These are phyloP conservation scores for Drosophila falleni DNA, from an alignment of 2,888 invertebrate species.

Conservation along the genomic window DNA sequence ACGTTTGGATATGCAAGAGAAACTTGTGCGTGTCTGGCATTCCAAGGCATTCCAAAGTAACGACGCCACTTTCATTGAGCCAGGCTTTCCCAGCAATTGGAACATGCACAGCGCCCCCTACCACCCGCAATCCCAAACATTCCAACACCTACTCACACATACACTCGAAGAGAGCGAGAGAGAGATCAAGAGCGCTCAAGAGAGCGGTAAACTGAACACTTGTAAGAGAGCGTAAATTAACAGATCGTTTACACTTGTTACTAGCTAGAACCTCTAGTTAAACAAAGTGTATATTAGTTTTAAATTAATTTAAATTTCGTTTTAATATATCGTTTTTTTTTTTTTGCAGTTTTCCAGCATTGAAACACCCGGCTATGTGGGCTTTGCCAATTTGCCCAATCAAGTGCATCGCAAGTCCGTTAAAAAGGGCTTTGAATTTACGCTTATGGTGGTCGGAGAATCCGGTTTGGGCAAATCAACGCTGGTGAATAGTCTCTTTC, in stretches of 20 bases:
- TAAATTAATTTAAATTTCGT: not conserved
- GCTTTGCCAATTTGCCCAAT: constrained; percentile 95
- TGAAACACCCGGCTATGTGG: constrained; percentile 93
- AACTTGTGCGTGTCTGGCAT: constrained; percentile 61
- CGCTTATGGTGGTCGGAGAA: constrained; percentile 97
- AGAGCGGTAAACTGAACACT: not conserved
- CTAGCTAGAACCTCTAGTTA: not conserved
- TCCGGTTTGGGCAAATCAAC: constrained; percentile 98
- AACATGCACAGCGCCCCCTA: not conserved
- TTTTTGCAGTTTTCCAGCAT: constrained; percentile 90
- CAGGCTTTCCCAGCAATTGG: constrained; percentile 23
- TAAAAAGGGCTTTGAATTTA: constrained; percentile 99
- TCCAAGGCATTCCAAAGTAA: constrained; percentile 31
- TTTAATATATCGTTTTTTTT: constrained; percentile 48
- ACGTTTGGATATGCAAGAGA: constrained; percentile 47
- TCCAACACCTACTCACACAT: not conserved
- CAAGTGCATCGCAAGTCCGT: constrained; percentile 99
- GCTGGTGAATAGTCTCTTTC: constrained; percentile 96
- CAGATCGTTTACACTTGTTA: not conserved
- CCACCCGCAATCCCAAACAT: not conserved
- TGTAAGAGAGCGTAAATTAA: constrained; percentile 4
- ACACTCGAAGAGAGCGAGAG: not conserved
- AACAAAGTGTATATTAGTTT: not conserved
- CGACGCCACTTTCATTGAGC: constrained; percentile 55
- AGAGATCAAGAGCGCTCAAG: not conserved